phyloP scores from a whole-genome alignment of 2,113 vertebrate species.

The Halichoeres trimaculatus region DNA sequence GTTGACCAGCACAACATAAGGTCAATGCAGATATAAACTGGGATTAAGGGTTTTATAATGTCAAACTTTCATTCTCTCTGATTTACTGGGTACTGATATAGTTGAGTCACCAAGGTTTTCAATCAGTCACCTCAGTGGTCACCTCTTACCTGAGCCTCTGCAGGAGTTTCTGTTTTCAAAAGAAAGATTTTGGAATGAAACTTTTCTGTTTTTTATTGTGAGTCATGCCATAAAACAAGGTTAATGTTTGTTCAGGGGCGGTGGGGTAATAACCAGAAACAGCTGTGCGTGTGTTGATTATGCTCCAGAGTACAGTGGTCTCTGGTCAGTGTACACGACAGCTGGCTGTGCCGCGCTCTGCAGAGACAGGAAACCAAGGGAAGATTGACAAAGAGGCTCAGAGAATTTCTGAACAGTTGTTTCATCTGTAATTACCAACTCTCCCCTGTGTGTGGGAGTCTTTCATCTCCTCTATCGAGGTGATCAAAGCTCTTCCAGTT shows the following conservation, averaged over 20 bases:
- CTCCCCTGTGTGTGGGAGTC: not conserved
- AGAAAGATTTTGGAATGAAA: conserved; percentile 2
- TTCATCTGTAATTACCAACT: conserved; percentile 4
- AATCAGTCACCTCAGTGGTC: not conserved
- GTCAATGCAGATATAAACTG: no score
- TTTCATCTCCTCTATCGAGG: conserved; percentile 6
- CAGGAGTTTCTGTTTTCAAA: conserved; percentile 21
- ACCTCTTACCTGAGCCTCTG: conserved; percentile 4
- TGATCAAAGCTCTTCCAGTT: conserved; percentile 21
- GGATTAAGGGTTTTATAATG: no score
- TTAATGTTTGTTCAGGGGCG: conserved; percentile 48
- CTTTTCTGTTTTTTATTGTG: conserved; percentile 18
- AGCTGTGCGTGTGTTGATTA: conserved; percentile 52
- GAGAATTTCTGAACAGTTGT: not conserved
- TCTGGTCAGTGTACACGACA: conserved; percentile 7
- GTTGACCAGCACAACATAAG: no score
- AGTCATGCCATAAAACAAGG: conserved; percentile 20
- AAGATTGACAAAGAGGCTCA: not conserved
- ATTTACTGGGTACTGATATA: not conserved
- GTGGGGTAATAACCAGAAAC: conserved; percentile 47
- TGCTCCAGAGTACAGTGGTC: conserved; percentile 8
- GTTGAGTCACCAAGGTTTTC: not conserved
- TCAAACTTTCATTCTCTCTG: not conserved
- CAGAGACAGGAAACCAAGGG: not conserved
- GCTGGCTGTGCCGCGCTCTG: conserved; percentile 12